A percentile compares a stretch with the other conserved stretches of the same genome.
These are phyloP conservation scores for Prorops nasuta DNA, from an alignment of 1,140 invertebrate genomes.

Conservation along the genomic window DNA sequence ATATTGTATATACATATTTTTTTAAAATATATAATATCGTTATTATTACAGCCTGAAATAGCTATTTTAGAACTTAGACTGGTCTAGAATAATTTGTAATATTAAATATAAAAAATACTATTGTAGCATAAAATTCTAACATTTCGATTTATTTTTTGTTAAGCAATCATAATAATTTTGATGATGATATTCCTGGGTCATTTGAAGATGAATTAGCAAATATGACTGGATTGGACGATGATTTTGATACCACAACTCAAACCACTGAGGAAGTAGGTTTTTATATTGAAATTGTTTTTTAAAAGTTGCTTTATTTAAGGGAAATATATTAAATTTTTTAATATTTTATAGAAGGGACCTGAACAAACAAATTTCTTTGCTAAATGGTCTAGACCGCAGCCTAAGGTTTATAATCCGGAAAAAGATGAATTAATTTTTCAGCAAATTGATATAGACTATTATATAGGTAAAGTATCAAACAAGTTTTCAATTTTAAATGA, in stretches of 20 bases:
- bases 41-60: too few relatives aligned
- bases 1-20: too few relatives aligned
- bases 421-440: constrained; percentile 78
- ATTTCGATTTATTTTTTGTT: too few relatives aligned
- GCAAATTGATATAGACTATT: constrained; percentile 92
- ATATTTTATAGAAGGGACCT: constrained; percentile 57
- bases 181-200: constrained; percentile 60
- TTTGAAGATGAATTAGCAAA: constrained; percentile 65
- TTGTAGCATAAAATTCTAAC: too few relatives aligned
- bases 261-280: constrained; percentile 41
- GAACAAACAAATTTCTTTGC: constrained; percentile 65
- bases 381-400: constrained; percentile 70
- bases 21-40: too few relatives aligned
- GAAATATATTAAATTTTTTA: constrained; percentile 6
- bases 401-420: constrained; percentile 66
- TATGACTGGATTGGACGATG: constrained; percentile 60
- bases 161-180: too few relatives aligned
- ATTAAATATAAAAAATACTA: too few relatives aligned
- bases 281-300: constrained; percentile 5
- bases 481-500: neutral
- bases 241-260: constrained; percentile 48
- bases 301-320: constrained; percentile 4
- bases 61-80: too few relatives aligned
- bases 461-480: constrained; percentile 62
- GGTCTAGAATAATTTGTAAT: too few relatives aligned